Conservation (phyloP, 2,113 vertebrate species). For the Cnemophilus loriae region DNA sequence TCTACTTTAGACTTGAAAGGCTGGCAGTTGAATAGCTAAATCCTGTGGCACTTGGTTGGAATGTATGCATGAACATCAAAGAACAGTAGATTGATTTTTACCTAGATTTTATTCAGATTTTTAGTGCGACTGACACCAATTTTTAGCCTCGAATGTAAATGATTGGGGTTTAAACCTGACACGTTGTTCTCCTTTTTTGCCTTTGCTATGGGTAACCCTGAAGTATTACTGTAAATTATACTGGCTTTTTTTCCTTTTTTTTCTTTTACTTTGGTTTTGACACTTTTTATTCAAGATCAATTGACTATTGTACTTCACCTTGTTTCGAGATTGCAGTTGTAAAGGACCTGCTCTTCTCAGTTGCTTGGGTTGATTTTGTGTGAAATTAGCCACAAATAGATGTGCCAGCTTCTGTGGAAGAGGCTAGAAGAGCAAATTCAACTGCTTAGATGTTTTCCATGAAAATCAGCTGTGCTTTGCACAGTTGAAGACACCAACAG, state of each 20-base stretch:
- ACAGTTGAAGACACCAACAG: neutral
- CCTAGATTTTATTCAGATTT: neutral
- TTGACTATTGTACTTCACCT: neutral
- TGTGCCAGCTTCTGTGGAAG: neutral
- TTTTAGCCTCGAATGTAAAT: neutral
- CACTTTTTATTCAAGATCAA: neutral
- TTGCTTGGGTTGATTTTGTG: neutral
- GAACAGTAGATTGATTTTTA: neutral
- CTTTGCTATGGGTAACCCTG: neutral
- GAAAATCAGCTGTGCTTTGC: neutral
- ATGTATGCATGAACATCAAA: neutral
- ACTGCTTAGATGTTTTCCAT: neutral
- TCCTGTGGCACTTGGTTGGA: neutral
- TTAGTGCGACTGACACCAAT: neutral
- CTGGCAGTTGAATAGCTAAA: neutral
- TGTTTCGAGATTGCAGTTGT: neutral
- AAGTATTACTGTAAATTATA: neutral
- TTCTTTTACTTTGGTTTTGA: neutral
- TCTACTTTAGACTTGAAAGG: neutral
- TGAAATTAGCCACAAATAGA: neutral
- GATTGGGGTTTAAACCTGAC: neutral
- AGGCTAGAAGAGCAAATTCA: neutral
- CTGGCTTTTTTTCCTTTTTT: neutral
- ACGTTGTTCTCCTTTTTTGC: neutral
- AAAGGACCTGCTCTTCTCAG: neutral